These are phyloP conservation scores for Chlamydotis undulata DNA, from an alignment of 2,113 vertebrate species.

Conservation along the genomic window DNA sequence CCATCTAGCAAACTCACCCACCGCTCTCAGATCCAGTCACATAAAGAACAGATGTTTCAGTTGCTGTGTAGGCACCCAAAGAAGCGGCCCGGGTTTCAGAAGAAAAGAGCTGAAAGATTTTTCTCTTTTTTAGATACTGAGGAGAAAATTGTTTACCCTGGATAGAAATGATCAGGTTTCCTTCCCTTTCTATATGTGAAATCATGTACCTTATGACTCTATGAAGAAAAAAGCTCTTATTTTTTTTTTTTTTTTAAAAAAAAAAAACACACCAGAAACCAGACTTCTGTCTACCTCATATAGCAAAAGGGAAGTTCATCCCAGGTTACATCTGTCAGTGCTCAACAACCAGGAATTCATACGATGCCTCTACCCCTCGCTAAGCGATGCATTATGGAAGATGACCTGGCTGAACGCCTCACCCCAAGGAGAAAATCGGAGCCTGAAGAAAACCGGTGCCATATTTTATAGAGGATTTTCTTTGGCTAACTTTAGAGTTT, in stretches of 20 bases:
- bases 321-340: constrained; percentile 48
- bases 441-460: not conserved
- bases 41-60: not conserved
- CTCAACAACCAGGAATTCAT: constrained; percentile 4
- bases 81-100: accelerated
- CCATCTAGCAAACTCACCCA: not conserved
- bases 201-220: not conserved
- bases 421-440: not conserved
- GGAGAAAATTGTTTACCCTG: not conserved
- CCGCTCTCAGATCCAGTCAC: not conserved
- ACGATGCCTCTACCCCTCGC: not conserved
- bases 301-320: constrained; percentile 37
- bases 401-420: not conserved
- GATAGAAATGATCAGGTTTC: not conserved
- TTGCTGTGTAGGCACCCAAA: not conserved
- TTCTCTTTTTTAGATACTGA: not conserved
- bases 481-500: not conserved
- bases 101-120: not conserved
- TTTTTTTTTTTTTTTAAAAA: not conserved
- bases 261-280: not conserved
- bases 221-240: not conserved
- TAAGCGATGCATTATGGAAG: not conserved
- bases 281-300: constrained; percentile 38
- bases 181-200: not conserved
- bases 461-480: constrained; percentile 16